Conservation (phyloP, 2,113 vertebrate genomes). For the Hassar affinis region DNA sequence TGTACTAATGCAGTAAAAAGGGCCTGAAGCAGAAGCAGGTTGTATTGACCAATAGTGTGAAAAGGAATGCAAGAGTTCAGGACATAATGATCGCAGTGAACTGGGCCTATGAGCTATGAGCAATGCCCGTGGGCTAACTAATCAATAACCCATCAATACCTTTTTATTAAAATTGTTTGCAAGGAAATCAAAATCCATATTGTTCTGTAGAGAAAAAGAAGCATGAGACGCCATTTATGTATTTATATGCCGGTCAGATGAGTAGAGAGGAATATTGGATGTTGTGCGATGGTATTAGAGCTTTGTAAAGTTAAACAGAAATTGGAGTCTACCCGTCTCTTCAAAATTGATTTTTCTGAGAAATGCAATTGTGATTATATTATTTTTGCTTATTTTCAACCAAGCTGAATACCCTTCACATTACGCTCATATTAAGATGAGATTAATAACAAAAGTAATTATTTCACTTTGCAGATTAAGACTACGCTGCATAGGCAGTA, state of each 20-base stretch:
- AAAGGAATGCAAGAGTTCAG: constrained; percentile 73
- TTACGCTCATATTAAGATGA: constrained; percentile 72
- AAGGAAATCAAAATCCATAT: constrained; percentile 79
- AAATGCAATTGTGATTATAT: constrained; percentile 75
- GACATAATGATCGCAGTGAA: constrained; percentile 76
- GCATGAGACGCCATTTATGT: constrained; percentile 69
- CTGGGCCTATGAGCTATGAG: constrained; percentile 66
- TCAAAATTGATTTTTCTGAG: constrained; percentile 75
- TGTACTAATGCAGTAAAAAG: constrained; percentile 56
- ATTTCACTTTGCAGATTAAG: constrained; percentile 72
- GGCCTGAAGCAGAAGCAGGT: constrained; percentile 63
- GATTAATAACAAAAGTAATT: constrained; percentile 77
- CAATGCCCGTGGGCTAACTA: constrained; percentile 66
- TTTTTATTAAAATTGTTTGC: constrained; percentile 85
- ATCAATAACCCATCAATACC: constrained; percentile 76
- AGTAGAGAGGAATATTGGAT: constrained; percentile 69
- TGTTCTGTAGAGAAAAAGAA: constrained; percentile 66
- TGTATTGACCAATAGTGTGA: constrained; percentile 73
- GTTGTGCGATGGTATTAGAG: constrained; percentile 63
- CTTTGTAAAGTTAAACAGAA: constrained; percentile 61
- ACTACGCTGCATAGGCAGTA: constrained; percentile 66
- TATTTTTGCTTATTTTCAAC: constrained; percentile 69
- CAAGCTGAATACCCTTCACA: constrained; percentile 69
- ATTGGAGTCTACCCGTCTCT: constrained; percentile 63
- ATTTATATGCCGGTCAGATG: constrained; percentile 67